Conservation (phyloP, 2,113 vertebrate species). For the Leiothrix lutea region DNA sequence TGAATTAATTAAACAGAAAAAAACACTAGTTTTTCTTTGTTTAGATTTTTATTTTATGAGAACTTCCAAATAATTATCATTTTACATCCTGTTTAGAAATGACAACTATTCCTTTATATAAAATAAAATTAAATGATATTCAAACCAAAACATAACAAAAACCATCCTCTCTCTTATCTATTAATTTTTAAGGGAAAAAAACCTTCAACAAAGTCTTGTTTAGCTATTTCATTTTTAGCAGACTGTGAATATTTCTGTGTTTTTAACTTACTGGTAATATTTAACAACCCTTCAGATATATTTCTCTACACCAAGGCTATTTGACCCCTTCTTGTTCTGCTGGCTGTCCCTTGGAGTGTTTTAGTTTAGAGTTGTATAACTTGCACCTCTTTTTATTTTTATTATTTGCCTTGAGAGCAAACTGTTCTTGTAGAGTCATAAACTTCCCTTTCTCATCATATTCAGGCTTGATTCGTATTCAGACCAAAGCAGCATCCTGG, state of each 20-base stretch:
- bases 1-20: background rate
- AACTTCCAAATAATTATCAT: background rate
- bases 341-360: background rate
- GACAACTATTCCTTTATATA: background rate
- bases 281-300: background rate
- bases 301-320: background rate
- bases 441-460: background rate
- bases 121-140: background rate
- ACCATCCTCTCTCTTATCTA: fast-evolving
- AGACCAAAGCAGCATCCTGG: background rate
- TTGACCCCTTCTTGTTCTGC: background rate
- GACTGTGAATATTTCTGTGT: background rate
- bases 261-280: background rate
- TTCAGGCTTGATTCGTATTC: background rate
- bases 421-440: background rate
- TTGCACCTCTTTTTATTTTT: background rate
- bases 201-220: background rate
- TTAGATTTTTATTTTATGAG: background rate
- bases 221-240: background rate
- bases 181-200: background rate
- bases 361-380: background rate
- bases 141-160: background rate
- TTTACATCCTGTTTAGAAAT: background rate
- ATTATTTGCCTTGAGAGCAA: background rate
- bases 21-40: background rate